phyloP scores from a whole-genome alignment of 2,113 vertebrate genomes.

The Bubo scandiacus region DNA sequence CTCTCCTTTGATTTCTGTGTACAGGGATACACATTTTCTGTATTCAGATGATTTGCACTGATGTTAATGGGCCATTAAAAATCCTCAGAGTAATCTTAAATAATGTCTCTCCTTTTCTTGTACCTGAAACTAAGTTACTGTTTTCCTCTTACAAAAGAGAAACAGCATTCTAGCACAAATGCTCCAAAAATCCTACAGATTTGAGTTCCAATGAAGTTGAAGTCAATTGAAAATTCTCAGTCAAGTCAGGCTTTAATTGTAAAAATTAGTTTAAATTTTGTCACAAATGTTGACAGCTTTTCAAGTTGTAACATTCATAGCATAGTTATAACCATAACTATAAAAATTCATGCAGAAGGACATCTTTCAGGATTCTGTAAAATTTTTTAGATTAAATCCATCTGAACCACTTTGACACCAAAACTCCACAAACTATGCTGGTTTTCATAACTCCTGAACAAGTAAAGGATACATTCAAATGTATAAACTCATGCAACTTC shows the following conservation, averaged over 20 bases:
- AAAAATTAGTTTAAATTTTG: neutral
- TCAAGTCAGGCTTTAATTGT: neutral
- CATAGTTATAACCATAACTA: neutral
- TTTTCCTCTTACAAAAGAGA: neutral
- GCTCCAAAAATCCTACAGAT: neutral
- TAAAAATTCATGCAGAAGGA: neutral
- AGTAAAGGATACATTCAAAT: neutral
- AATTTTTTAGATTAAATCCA: neutral
- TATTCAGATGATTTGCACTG: neutral
- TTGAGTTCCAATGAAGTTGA: neutral
- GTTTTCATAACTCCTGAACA: neutral
- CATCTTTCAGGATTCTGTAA: neutral
- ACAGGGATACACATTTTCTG: neutral
- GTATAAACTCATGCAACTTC: neutral
- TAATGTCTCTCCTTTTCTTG: neutral
- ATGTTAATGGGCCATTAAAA: neutral
- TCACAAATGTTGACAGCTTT: slow-evolving; percentile 19
- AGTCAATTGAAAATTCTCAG: slow-evolving; percentile 7
- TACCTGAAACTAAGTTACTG: neutral
- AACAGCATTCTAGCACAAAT: neutral
- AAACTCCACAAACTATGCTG: neutral
- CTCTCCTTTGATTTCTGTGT: neutral
- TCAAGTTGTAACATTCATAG: neutral
- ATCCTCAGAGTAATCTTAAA: neutral
- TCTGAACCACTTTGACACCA: neutral